Conservation (phyloP, 2,797 vertebrate genomes). For the Nasua narica region DNA sequence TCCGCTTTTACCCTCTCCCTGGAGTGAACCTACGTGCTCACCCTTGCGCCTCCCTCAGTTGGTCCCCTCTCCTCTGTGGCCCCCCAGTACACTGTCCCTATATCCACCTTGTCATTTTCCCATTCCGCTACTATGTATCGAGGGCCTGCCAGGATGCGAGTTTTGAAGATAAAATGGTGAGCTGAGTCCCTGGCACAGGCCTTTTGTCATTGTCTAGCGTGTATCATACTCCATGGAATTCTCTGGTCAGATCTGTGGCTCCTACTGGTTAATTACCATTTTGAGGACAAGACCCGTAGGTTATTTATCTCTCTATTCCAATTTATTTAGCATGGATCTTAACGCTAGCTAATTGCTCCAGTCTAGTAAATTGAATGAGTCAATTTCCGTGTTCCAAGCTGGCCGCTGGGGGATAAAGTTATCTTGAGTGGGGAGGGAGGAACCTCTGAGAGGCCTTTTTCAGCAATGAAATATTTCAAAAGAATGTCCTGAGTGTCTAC, state of each 20-base stretch:
- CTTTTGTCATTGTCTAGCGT: neutral
- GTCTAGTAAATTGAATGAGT: neutral
- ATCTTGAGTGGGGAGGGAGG: neutral
- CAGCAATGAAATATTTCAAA: neutral
- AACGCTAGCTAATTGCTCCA: neutral
- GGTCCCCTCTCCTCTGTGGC: neutral
- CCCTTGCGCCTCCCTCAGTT: neutral
- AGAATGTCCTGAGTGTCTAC: neutral
- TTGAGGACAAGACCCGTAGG: neutral
- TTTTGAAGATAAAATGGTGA: neutral
- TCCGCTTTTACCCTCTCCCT: neutral
- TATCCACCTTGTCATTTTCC: neutral
- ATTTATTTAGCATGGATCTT: conserved; percentile 9
- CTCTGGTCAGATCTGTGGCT: neutral
- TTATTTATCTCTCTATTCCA: conserved; percentile 19
- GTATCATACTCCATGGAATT: neutral
- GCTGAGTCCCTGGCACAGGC: neutral
- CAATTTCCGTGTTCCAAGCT: conserved; percentile 6
- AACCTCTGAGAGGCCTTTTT: neutral
- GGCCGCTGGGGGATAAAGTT: neutral
- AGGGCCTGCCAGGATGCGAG: neutral
- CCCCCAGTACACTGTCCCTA: neutral
- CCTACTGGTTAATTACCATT: conserved; percentile 20
- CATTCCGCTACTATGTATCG: neutral
- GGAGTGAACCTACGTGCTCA: neutral